Percentiles rank a stretch among this genome's conserved stretches.
Evolutionary conservation across 2,888 invertebrate genomes (phyloP).

Genomic region (Volucella inflata): DNA sequence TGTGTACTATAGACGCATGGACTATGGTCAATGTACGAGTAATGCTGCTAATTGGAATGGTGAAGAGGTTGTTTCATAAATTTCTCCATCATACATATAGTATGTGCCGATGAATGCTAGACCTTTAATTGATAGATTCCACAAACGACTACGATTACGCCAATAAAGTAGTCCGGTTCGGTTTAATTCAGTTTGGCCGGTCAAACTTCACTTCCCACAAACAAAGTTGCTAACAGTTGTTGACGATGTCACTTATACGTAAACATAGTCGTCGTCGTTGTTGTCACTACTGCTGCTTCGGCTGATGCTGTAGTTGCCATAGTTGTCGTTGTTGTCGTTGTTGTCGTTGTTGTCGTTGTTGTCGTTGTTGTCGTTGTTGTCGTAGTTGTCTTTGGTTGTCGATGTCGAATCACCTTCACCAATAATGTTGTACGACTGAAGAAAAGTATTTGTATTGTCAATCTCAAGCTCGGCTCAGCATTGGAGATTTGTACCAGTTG

Average conservation of each 20-base stretch:
- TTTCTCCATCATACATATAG: constrained; percentile 19
- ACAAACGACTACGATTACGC: constrained; percentile 19
- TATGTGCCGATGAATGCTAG: constrained; percentile 24
- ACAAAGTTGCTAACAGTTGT: constrained; percentile 73
- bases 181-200: background rate
- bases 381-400: constrained; percentile 39
- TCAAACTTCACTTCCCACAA: constrained; percentile 36
- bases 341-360: constrained; percentile 63
- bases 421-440: constrained; percentile 64
- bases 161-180: constrained; percentile 52
- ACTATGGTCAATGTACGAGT: constrained; percentile 25
- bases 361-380: constrained; percentile 63
- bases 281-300: background rate
- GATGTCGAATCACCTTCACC: constrained; percentile 64
- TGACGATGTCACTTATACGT: constrained; percentile 68
- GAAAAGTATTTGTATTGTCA: constrained; percentile 68
- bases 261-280: constrained; percentile 56
- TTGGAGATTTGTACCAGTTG: constrained; percentile 15
- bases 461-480: constrained; percentile 42
- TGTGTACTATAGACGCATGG: background rate
- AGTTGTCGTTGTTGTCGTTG: constrained; percentile 43
- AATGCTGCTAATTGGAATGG: constrained; percentile 64
- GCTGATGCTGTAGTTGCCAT: constrained; percentile 52
- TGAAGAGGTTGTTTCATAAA: constrained; percentile 35
- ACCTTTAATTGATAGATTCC: constrained; percentile 64